Evolutionary conservation across 2,113 vertebrate species (phyloP).

Genomic region (Taxidea taxus): DNA sequence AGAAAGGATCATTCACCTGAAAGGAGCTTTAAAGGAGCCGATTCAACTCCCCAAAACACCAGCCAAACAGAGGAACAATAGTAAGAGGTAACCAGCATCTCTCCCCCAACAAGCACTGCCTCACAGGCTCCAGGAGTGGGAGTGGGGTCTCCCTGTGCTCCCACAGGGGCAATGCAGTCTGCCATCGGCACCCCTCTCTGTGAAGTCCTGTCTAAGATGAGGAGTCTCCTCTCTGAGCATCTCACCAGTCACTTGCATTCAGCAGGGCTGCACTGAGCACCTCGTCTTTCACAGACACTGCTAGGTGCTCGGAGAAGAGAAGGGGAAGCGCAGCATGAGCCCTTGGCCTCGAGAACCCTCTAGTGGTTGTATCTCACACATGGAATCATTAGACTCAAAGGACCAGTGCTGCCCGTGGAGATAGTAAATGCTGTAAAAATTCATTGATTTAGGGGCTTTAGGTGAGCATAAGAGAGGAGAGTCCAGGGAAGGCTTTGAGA

Average conservation of each 20-base stretch:
- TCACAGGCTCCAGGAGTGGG: background rate
- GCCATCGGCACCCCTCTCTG: background rate
- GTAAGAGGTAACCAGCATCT: conserved; percentile 87
- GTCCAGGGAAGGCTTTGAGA: background rate
- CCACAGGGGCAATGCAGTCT: background rate
- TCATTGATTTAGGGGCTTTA: background rate
- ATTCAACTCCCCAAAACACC: conserved; percentile 96
- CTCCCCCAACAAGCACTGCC: background rate
- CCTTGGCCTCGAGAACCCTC: background rate
- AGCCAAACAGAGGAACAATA: conserved; percentile 92
- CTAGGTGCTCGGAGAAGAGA: background rate
- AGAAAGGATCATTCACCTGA: conserved; percentile 97
- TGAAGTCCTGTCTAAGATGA: background rate
- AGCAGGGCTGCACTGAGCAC: background rate
- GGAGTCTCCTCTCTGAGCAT: background rate
- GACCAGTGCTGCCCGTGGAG: background rate
- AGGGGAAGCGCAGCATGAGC: background rate
- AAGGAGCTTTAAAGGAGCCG: conserved; percentile 97
- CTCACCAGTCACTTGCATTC: background rate
- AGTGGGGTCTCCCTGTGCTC: background rate
- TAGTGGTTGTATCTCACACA: background rate
- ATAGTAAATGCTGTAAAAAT: background rate
- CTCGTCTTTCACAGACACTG: background rate
- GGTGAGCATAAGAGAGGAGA: background rate
- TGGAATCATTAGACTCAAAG: background rate